Evolutionary conservation across 30 jellyfish, hydroid and myxozoan species (phyloP), one percentile per base, ranked within the genome.

Genomic region (Aurelia coerulea): DNA sequence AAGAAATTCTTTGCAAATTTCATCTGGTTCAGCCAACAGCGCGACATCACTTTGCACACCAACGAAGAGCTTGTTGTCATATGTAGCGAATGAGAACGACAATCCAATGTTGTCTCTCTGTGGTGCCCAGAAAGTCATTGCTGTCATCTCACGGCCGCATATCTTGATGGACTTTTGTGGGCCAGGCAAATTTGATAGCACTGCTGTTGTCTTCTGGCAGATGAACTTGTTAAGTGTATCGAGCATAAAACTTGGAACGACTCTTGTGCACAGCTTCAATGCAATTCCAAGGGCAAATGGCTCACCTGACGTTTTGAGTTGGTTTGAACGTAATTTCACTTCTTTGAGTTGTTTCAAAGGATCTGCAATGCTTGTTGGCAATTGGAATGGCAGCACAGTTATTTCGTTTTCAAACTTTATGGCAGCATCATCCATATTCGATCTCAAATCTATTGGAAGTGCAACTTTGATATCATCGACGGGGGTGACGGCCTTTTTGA

Each of bases 81-180:
- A 88, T 31, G 93, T 67, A 15, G 78, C 85, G 52, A 92, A 66
- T 18, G 98, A 92, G 39, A 92, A 69, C 10, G 96, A 88, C 75
- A 92, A 15, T 56, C 95, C 98, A 13, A 77, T 89, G 86, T 81
- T 87, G 84, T 81, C 95, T 19, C 92, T 60, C 62, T 67, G 98
- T 56, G 98, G 98, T 69, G 98, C 97, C 98, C 98, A 92, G 77
- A 92, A 92, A 2, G 88, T 80, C 59, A 92, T 37, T 29, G 76
- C 16, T 29, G 51, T 87, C 65, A 92, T 10, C 14, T 65, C 83
- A 39, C 81, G 94, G 56, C 73, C 96, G 29, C 88, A 76, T 32
- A 92, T 63, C 17, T 74, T 79, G 23, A 92, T 37, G 3, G 75
- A 62, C 19, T 76, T 65, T 67, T 92, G 96, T 73, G 98, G 96